These are phyloP conservation scores for Ophioderma brevispina DNA, from an alignment of 35 echinoderm and acorn worm genomes.

Conservation along the genomic window DNA sequence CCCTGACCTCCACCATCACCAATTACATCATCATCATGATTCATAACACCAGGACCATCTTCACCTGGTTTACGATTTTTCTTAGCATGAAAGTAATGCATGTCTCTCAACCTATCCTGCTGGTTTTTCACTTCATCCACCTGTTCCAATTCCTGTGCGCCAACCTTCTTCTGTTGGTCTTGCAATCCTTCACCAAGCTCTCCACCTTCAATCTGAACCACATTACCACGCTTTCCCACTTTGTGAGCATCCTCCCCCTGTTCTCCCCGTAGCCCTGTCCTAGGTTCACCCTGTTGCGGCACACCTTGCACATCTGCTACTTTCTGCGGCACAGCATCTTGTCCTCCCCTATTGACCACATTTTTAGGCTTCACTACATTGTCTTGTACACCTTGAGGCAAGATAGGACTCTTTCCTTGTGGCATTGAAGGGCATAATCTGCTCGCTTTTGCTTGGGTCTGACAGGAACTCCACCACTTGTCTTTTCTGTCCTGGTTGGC, in stretches of 20 bases:
- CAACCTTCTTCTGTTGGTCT: neutral
- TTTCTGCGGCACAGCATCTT: no score
- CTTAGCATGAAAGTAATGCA: neutral
- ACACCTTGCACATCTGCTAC: no score
- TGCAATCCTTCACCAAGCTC: neutral
- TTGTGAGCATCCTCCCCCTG: neutral
- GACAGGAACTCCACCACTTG: neutral
- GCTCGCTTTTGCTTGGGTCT: neutral
- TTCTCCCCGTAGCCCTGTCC: no score
- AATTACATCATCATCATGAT: neutral
- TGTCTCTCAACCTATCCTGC: neutral
- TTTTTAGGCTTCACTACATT: no score
- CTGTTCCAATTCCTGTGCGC: neutral
- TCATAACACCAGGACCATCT: neutral
- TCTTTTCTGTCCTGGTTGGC: neutral
- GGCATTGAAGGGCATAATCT: no score
- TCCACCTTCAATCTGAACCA: neutral
- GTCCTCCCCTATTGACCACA: no score
- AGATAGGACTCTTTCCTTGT: no score
- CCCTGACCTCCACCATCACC: constrained; percentile 2
- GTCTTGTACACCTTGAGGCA: no score
- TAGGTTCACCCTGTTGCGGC: no score
- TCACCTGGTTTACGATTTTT: no score
- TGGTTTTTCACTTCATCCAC: neutral
- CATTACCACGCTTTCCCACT: neutral